Base-by-base conservation (phyloP, 1,140 invertebrate species). In the Caenorhabditis brenneri region DNA sequence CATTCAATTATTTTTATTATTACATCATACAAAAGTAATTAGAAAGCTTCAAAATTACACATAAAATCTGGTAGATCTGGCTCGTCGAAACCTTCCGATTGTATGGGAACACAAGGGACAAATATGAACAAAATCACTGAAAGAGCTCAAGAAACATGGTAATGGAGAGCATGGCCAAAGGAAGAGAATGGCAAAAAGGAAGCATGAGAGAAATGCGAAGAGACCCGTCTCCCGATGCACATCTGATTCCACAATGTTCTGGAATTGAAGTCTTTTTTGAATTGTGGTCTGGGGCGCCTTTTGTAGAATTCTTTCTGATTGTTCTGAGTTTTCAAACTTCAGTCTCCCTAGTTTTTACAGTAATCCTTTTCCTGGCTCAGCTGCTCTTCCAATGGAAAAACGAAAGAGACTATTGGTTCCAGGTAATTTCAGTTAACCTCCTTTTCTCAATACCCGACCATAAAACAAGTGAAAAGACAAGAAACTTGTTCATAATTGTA, bases 151-250 rank as follows among this genome's bases (percentile, higher is more conserved):
- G 58, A 84, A 86, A 81, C 79, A 87, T 0, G 88, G 88, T 48
- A 87, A 31, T 31, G 86, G 74, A 15, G 88, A 88, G 69, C 88
- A 89, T 16, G 88, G 88, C 86, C 88, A 89, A 31, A 89, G 82
- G 33, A 89, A 58, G 15, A 86, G 55, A 22, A 90, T 22, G 39
- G 88, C 85, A 42, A 87, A 88, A n/a, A 89, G 58, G 15, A 87
- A 46, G 22, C 83, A 85, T 15, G 81, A 88, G 15, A 88, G 51
- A 36, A 86, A 81, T 12, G 88, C 89, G 79, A 89, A 89, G 16
- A 55, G 15, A 19, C 88, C 88, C 42, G 86, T 39, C 36, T 85
- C 84, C 9, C 86, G 84, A 22, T 85, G 80, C 19, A 86, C 81
- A 36, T 85, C 65, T 6, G 88, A 90, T 55, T 85, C 79, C n/a